Conservation (phyloP, 1,140 invertebrate genomes). For the Heliothis virescens region DNA sequence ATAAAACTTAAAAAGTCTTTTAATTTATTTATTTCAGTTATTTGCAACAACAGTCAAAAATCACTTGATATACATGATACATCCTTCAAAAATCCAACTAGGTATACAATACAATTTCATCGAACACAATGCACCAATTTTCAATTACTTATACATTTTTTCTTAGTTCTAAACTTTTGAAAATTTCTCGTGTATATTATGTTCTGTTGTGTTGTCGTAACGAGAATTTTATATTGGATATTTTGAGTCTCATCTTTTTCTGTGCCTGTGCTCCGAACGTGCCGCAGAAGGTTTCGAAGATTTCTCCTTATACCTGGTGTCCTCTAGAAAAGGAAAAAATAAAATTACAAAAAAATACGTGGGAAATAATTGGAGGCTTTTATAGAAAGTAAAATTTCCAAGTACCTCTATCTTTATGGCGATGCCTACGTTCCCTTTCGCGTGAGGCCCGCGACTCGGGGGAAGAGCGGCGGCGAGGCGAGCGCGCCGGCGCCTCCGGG, state of each 20-base stretch:
- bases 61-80: constrained; percentile 33
- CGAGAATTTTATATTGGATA: constrained; percentile 11
- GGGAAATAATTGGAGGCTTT: no score
- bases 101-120: constrained; percentile 13
- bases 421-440: constrained; percentile 55
- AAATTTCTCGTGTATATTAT: constrained; percentile 22
- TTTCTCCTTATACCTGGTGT: constrained; percentile 78
- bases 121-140: constrained; percentile 8
- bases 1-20: constrained; percentile 13
- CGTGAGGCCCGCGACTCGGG: constrained; percentile 69
- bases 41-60: constrained; percentile 39
- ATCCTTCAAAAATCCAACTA: constrained; percentile 20
- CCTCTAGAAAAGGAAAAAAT: constrained; percentile 63
- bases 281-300: constrained; percentile 70
- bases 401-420: constrained; percentile 53
- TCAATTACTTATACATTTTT: constrained; percentile 27
- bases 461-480: constrained; percentile 68
- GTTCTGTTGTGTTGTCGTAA: constrained; percentile 8
- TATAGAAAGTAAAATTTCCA: no score
- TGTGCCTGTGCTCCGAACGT: constrained; percentile 76
- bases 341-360: neutral
- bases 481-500: constrained; percentile 40
- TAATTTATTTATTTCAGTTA: constrained; percentile 17
- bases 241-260: constrained; percentile 68
- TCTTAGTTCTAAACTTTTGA: constrained; percentile 37